These are phyloP conservation scores for Caenorhabditis sinica DNA, from an alignment of 2,888 invertebrate genomes.

Conservation along the genomic window DNA sequence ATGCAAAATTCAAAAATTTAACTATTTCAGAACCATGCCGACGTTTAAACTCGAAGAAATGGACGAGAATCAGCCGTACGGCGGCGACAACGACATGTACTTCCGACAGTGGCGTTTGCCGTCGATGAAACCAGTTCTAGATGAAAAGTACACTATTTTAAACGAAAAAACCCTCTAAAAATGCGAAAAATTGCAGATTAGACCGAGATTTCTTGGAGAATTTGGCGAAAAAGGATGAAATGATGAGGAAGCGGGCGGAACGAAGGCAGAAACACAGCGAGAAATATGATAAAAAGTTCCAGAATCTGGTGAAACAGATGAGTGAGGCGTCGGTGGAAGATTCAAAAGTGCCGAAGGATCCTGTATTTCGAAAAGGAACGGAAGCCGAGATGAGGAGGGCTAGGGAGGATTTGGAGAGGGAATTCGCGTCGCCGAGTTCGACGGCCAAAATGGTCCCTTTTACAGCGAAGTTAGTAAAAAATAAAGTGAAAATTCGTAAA, in stretches of 20 bases:
- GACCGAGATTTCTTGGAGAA: conserved; percentile 49
- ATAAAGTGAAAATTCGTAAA: background rate
- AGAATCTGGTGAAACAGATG: conserved; percentile 8
- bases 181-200: conserved; percentile 19
- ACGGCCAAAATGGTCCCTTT: conserved; percentile 53
- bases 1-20: background rate
- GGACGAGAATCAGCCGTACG: conserved; percentile 23
- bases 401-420: conserved; percentile 20
- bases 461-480: background rate
- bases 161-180: background rate
- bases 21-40: conserved; percentile 40
- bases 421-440: conserved; percentile 52
- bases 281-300: conserved; percentile 40
- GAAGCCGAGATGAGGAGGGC: conserved; percentile 30
- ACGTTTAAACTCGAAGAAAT: conserved; percentile 57
- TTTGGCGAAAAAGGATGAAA: conserved; percentile 29
- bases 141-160: conserved; percentile 33
- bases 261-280: conserved; percentile 35
- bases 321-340: background rate
- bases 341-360: background rate
- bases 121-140: conserved; percentile 51
- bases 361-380: conserved; percentile 20
- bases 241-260: background rate
- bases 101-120: conserved; percentile 53
- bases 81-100: conserved; percentile 62